Percentiles rank a stretch among this genome's conserved stretches.
phyloP scores from a whole-genome alignment of 2,888 invertebrate species.

The Dasypogon diadema region DNA sequence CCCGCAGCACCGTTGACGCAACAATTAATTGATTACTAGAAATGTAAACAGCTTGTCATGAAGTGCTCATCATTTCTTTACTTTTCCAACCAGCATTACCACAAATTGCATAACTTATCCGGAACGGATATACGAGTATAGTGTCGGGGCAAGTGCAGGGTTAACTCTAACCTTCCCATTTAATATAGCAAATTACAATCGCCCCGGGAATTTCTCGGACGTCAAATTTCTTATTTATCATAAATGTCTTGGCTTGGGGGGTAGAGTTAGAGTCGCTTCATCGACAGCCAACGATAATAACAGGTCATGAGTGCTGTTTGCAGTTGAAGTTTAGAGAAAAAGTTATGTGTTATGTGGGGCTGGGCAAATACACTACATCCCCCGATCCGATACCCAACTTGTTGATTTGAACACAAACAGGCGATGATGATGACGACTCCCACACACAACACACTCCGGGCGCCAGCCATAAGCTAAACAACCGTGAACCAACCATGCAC shows the following conservation, averaged over 20 bases:
- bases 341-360: constrained; percentile 9
- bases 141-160: neutral
- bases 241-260: neutral
- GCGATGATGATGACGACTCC: neutral
- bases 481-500: constrained; percentile 9
- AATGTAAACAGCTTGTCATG: too few relatives aligned
- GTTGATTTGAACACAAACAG: constrained; percentile 37
- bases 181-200: constrained; percentile 35
- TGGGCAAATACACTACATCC: neutral
- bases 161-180: neutral
- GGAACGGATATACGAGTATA: neutral
- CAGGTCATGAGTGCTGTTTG: constrained; percentile 43
- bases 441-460: too few relatives aligned
- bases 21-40: too few relatives aligned
- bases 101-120: constrained; percentile 16
- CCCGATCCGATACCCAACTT: neutral
- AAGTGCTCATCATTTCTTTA: constrained; percentile 4
- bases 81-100: neutral
- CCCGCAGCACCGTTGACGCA: too few relatives aligned
- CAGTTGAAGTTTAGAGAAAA: constrained; percentile 12
- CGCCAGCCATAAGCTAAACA: constrained; percentile 12
- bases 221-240: constrained; percentile 40
- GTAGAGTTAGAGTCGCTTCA: neutral
- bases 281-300: constrained; percentile 17
- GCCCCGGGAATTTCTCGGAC: constrained; percentile 23